phyloP scores from a whole-genome alignment of 2,797 vertebrate species.

The Xenopus petersii region DNA sequence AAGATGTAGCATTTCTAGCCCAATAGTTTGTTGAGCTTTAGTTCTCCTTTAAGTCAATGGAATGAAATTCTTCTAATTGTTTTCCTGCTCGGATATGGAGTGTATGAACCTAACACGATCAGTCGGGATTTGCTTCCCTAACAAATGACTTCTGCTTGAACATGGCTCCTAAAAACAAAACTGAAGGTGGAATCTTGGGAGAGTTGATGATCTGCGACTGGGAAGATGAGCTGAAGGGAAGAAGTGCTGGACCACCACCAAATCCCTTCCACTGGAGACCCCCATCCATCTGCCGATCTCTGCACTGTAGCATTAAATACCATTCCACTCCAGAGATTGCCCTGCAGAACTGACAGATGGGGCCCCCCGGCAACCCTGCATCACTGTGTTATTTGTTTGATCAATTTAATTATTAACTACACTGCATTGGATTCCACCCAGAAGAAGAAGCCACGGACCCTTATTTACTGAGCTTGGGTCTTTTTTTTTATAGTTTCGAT shows the following conservation, averaged over 20 bases:
- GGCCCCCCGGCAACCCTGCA: conserved; percentile 74
- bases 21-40: no score
- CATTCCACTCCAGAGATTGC: conserved; percentile 74
- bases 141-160: conserved; percentile 76
- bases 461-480: no score
- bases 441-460: no score
- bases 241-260: conserved; percentile 75
- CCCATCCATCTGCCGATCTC: conserved; percentile 84
- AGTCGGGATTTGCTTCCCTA: conserved; percentile 66
- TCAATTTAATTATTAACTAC: conserved; percentile 88
- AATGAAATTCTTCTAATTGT: no score
- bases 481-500: no score
- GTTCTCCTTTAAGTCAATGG: no score
- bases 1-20: no score
- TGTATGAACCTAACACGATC: conserved; percentile 59
- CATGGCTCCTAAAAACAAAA: conserved; percentile 74
- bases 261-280: conserved; percentile 77
- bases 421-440: no score
- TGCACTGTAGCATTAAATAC: conserved; percentile 75
- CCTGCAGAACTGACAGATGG: conserved; percentile 79
- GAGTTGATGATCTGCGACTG: conserved; percentile 70
- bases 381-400: conserved; percentile 87
- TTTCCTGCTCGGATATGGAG: no score
- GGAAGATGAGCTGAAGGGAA: conserved; percentile 71
- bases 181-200: conserved; percentile 65